These are phyloP conservation scores for Tipula vernalis DNA, from an alignment of 2,888 invertebrate species.

Conservation along the genomic window DNA sequence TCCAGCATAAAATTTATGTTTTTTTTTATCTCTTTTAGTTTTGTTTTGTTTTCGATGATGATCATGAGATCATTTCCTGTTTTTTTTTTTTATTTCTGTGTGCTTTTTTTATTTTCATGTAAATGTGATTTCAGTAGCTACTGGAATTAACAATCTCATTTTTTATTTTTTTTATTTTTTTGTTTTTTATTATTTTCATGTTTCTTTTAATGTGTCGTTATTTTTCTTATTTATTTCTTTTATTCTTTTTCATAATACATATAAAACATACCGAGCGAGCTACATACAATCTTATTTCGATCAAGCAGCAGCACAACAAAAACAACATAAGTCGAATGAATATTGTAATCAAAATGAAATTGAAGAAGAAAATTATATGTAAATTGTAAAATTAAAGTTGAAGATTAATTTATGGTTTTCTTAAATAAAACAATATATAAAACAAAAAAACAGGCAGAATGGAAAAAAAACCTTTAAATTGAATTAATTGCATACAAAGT, in stretches of 20 bases:
- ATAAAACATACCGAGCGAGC: not conserved
- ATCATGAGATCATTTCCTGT: conserved; percentile 4
- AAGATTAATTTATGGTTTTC: not conserved
- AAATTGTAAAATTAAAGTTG: not conserved
- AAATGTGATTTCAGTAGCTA: not conserved
- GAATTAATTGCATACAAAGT: not conserved
- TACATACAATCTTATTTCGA: not conserved
- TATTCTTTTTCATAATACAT: not conserved
- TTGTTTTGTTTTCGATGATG: not conserved
- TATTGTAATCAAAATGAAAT: not conserved
- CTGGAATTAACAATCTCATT: not conserved
- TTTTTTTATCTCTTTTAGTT: not conserved
- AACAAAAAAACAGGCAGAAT: not conserved
- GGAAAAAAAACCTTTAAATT: not conserved
- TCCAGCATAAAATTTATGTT: not conserved
- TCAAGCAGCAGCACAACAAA: not conserved
- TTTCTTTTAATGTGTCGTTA: not conserved
- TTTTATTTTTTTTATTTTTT: not conserved
- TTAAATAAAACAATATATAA: not conserved
- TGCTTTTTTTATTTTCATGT: not conserved
- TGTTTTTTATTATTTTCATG: not conserved
- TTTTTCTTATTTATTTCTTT: not conserved
- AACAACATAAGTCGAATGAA: not conserved
- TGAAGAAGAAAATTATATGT: conserved; percentile 4
- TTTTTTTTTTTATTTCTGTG: not conserved